A percentile compares a stretch with the other conserved stretches of the same genome.
Evolutionary conservation across 2,113 vertebrate species (phyloP).

Genomic region (Xiphophorus maculatus): DNA sequence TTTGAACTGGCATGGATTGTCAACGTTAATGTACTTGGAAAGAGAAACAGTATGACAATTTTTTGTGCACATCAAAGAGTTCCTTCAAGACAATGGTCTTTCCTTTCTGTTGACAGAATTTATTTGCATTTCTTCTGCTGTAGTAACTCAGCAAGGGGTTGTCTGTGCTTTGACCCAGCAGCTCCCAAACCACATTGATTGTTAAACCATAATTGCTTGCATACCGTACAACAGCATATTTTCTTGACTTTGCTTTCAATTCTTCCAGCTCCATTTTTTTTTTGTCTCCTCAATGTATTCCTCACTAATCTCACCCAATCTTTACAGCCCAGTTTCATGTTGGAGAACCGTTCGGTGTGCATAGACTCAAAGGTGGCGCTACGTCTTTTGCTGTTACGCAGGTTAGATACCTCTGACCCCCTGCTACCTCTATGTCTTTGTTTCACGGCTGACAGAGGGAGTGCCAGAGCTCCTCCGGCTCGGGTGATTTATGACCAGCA

Average conservation of each 20-base stretch:
- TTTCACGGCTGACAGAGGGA: conserved; percentile 80
- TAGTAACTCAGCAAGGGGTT: conserved; percentile 65
- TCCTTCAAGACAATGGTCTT: conserved; percentile 22
- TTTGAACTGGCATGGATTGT: background rate
- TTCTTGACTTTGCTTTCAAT: conserved; percentile 52
- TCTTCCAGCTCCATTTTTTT: conserved; percentile 6
- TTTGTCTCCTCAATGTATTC: conserved; percentile 5
- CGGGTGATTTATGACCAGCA: conserved; percentile 81
- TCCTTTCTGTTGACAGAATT: conserved; percentile 42
- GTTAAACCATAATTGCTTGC: conserved; percentile 75
- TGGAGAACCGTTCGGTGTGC: background rate
- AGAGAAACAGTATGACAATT: background rate
- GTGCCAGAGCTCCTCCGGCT: conserved; percentile 77
- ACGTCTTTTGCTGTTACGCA: conserved; percentile 65
- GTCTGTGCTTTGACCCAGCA: conserved; percentile 57
- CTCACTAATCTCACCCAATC: conserved; percentile 18
- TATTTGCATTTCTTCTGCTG: conserved; percentile 66
- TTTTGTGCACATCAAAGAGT: background rate
- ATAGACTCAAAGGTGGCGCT: conserved; percentile 27
- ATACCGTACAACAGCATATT: conserved; percentile 61
- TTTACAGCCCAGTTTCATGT: conserved; percentile 41
- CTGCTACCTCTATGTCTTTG: conserved; percentile 76
- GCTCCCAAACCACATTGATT: conserved; percentile 54
- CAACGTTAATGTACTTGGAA: background rate
- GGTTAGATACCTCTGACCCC: conserved; percentile 70